Percentiles rank a stretch among this genome's conserved stretches.
phyloP scores from a whole-genome alignment of 2,888 invertebrate genomes.

The Dione juno region DNA sequence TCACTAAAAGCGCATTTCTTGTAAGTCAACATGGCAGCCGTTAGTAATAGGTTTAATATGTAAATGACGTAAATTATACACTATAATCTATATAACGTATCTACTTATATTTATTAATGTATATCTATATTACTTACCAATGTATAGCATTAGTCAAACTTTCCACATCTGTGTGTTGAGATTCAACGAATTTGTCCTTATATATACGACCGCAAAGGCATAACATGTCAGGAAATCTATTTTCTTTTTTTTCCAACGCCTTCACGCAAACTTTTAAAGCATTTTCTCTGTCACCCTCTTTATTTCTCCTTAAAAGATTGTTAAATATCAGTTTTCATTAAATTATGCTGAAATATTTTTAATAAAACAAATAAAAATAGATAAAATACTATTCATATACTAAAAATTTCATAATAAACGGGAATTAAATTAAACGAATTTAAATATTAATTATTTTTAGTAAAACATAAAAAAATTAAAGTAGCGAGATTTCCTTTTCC shows the following conservation, averaged over 20 bases:
- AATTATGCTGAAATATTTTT: neutral
- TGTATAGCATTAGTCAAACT: constrained; percentile 96
- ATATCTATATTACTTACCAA: constrained; percentile 84
- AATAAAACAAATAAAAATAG: too few species aligned
- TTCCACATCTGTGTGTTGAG: constrained; percentile 93
- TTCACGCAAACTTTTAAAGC: constrained; percentile 95
- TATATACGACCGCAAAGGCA: constrained; percentile 99
- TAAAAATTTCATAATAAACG: too few species aligned
- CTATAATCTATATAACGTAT: too few species aligned
- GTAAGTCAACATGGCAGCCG: too few species aligned
- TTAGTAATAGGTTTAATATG: too few species aligned
- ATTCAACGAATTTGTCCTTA: constrained; percentile 98
- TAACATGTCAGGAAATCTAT: constrained; percentile 97
- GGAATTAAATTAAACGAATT: too few species aligned
- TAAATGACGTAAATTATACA: too few species aligned
- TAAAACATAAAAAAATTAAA: too few species aligned
- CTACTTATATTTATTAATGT: neutral
- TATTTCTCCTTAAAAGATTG: constrained; percentile 88
- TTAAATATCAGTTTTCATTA: neutral
- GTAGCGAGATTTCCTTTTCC: too few species aligned
- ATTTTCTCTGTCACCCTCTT: constrained; percentile 96
- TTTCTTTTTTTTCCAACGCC: constrained; percentile 96
- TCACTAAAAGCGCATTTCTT: too few species aligned
- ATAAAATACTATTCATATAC: too few species aligned
- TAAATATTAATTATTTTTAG: too few species aligned